Evolutionary conservation across 1,140 invertebrate genomes (phyloP).

Genomic region (Neodiprion virginianus): DNA sequence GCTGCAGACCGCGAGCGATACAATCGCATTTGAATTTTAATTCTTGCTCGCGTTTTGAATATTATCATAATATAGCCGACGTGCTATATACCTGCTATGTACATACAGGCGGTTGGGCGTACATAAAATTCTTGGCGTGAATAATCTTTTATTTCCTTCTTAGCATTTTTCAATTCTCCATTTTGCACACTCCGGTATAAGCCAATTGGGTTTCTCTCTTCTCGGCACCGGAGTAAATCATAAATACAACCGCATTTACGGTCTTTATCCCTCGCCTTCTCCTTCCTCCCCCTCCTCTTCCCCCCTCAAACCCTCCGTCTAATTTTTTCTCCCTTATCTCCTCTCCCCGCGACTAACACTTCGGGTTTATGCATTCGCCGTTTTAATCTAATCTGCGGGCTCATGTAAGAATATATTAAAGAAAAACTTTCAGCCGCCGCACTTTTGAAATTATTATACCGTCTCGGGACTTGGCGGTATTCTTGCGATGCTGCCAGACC

Average conservation of each 20-base stretch:
- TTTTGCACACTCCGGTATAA: neutral
- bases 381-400: slow-evolving; percentile 60
- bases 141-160: slow-evolving; percentile 48
- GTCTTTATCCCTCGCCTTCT: slow-evolving; percentile 35
- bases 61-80: slow-evolving; percentile 49
- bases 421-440: slow-evolving; percentile 53
- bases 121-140: slow-evolving; percentile 9
- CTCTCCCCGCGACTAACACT: slow-evolving; percentile 11
- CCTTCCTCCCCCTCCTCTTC: slow-evolving; percentile 24
- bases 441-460: slow-evolving; percentile 51
- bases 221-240: slow-evolving; percentile 54
- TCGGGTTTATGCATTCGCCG: slow-evolving; percentile 52
- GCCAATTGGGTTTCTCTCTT: slow-evolving; percentile 23
- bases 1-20: too few relatives aligned
- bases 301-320: slow-evolving; percentile 27
- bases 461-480: slow-evolving; percentile 21
- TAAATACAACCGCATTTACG: slow-evolving; percentile 53
- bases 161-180: neutral
- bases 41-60: slow-evolving; percentile 35
- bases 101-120: too few relatives aligned
- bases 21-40: slow-evolving; percentile 34
- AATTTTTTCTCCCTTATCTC: slow-evolving; percentile 15
- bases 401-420: slow-evolving; percentile 63
- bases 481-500: neutral
- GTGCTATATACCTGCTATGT: too few relatives aligned